phyloP scores from a whole-genome alignment of 2,797 vertebrate species.

The Sparidentex hasta region DNA sequence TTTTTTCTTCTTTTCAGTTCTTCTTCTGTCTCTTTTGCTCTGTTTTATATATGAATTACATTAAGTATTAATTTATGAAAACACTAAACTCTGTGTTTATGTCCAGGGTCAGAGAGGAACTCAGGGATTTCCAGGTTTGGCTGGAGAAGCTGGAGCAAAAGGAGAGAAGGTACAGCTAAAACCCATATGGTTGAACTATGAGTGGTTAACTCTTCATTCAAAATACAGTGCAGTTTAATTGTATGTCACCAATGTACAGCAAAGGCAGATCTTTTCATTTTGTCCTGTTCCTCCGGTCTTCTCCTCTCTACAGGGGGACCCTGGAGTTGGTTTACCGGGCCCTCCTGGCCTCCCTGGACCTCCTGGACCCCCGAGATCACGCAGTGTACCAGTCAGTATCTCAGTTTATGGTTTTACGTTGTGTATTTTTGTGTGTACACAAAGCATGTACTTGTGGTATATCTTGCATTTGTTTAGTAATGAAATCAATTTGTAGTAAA shows the following conservation, averaged over 20 bases:
- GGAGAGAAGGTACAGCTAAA: slow-evolving; percentile 86
- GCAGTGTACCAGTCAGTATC: slow-evolving; percentile 77
- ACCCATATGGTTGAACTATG: not conserved
- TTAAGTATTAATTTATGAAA: too few species aligned
- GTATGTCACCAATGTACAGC: not conserved
- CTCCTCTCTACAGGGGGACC: slow-evolving; percentile 80
- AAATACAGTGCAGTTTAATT: not conserved
- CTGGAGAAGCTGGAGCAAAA: slow-evolving; percentile 83
- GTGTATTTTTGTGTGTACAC: not conserved
- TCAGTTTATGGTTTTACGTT: not conserved
- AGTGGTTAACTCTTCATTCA: not conserved
- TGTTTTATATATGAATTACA: too few species aligned
- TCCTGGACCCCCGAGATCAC: slow-evolving; percentile 79
- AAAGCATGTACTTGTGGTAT: not conserved
- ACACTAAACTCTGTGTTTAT: not conserved
- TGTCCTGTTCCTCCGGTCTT: not conserved
- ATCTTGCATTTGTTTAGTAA: not conserved
- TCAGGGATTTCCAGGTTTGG: slow-evolving; percentile 78
- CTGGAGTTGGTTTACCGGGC: slow-evolving; percentile 82
- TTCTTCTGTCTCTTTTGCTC: not conserved
- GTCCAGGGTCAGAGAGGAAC: slow-evolving; percentile 82
- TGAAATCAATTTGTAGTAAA: not conserved
- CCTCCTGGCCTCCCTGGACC: slow-evolving; percentile 84
- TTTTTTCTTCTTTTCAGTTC: not conserved
- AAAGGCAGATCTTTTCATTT: not conserved